These are phyloP conservation scores for Hypotaenidia okinawae DNA, from an alignment of 2,797 vertebrate genomes.

Conservation along the genomic window DNA sequence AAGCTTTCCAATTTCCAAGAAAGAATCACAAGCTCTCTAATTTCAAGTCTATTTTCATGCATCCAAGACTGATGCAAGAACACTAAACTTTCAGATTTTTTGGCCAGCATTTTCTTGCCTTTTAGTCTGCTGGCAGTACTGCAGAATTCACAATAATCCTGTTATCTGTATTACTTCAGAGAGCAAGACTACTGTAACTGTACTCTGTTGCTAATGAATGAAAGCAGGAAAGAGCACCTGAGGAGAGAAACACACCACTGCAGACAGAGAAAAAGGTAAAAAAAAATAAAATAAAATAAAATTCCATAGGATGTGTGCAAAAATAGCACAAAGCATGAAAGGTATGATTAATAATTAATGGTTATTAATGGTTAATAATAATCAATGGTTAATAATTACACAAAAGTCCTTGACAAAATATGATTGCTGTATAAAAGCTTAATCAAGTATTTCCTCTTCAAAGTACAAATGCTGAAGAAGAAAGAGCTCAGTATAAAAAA, in stretches of 20 bases:
- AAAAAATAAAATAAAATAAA: not conserved
- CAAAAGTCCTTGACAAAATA: not conserved
- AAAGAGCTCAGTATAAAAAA: not conserved
- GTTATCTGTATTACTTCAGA: slow-evolving; percentile 59
- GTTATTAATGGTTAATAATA: too few relatives aligned
- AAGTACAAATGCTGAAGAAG: not conserved
- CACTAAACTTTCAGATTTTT: slow-evolving; percentile 27
- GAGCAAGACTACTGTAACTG: slow-evolving; percentile 32
- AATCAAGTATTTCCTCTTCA: not conserved
- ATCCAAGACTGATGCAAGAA: not conserved
- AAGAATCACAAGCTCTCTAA: not conserved
- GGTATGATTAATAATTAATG: not conserved
- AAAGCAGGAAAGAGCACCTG: not conserved
- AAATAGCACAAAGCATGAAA: not conserved
- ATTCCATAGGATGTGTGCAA: not conserved
- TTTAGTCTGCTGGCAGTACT: slow-evolving; percentile 48
- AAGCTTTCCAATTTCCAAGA: not conserved
- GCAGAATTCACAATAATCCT: slow-evolving; percentile 53
- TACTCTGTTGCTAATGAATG: slow-evolving; percentile 41
- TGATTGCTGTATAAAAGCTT: not conserved
- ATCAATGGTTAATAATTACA: not conserved
- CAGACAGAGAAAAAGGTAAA: not conserved
- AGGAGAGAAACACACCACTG: slow-evolving; percentile 20
- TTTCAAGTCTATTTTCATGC: slow-evolving; percentile 5
- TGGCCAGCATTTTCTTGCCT: slow-evolving; percentile 29